phyloP scores from a whole-genome alignment of 2,888 invertebrate species.

The Dicycla oo region DNA sequence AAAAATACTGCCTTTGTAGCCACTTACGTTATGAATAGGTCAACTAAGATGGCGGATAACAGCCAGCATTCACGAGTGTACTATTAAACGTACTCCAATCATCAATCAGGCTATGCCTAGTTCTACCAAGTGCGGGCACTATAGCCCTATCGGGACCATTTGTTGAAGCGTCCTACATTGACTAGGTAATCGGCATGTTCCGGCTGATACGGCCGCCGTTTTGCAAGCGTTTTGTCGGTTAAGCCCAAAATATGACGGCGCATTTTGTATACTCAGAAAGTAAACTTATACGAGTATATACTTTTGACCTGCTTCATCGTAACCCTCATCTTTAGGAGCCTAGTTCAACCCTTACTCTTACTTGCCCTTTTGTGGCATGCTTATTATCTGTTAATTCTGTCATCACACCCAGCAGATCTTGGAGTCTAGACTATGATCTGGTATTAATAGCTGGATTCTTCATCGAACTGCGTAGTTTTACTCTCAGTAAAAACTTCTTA shows the following conservation, averaged over 20 bases:
- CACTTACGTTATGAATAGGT: constrained; percentile 32
- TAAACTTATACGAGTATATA: background rate
- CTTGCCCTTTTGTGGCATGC: background rate
- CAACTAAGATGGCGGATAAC: constrained; percentile 35
- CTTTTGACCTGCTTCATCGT: background rate
- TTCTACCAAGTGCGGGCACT: constrained; percentile 1
- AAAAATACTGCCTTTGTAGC: background rate
- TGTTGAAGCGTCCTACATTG: constrained; percentile 24
- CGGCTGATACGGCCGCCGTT: constrained; percentile 42
- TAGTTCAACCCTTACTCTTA: too few species aligned
- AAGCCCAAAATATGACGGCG: constrained; percentile 33
- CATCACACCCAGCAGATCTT: background rate
- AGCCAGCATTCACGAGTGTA: constrained; percentile 16
- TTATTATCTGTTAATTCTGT: background rate
- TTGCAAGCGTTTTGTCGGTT: constrained; percentile 36
- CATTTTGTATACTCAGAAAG: constrained; percentile 24
- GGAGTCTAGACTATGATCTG: background rate
- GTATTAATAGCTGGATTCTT: background rate
- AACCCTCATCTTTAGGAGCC: too few species aligned
- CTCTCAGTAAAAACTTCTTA: background rate
- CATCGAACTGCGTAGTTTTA: background rate
- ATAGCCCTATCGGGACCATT: constrained; percentile 32
- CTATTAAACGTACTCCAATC: constrained; percentile 33
- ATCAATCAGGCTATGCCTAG: constrained; percentile 32
- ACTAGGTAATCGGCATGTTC: constrained; percentile 42